Base-by-base conservation (phyloP, 2,797 vertebrate genomes). In the Enteromius viviparus region DNA sequence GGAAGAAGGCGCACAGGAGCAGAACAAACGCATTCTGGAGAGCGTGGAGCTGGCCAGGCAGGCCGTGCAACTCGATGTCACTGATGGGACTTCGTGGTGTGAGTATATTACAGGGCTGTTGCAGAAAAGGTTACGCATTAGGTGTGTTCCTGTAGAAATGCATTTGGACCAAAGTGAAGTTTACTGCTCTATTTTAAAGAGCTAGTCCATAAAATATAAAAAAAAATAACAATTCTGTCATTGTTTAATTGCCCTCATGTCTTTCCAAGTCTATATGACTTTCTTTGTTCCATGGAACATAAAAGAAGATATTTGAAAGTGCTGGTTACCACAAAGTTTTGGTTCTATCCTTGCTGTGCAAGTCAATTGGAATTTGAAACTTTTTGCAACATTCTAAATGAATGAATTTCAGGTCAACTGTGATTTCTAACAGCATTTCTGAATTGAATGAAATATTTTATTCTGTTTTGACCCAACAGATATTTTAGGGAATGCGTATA, bases 11-110 rank as follows among this genome's bases (percentile, higher is more conserved):
- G 88, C 77, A 1, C 86, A 92, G 0, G 92, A 95, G 6, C 94
- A 95, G 1, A 90, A 92, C 34, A 94, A 94, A 76, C 91, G 94
- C 14, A 95, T 97, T 72, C 86, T 97, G 91, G 95, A 97, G 87
- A 97, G 97, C 0, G 95, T 97, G 87, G 95, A 94, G 37, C 89
- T 97, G 92, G 97, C 97, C 64, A 94, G 96, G 34, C 89, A 96
- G 87, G 96, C 97, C 0, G 96, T 97, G 74, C 95, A 97, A 90
- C 93, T 97, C 90, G 97, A 98, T 2, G 91, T 96, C 49, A 90
- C 89, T 0, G 96, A 97, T 9, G 96, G 97, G 62, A 96, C 93
- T 1, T 97, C 97, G 29, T 97, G 97, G 97, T 97, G 97, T 97
- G 93, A 97, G 97, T 96, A 88, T 53, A 86, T 79, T 26, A 51